Percentiles rank a stretch among this genome's conserved stretches.
phyloP scores from a whole-genome alignment of 1,140 invertebrate genomes.

The Neotoxoptera formosana region DNA sequence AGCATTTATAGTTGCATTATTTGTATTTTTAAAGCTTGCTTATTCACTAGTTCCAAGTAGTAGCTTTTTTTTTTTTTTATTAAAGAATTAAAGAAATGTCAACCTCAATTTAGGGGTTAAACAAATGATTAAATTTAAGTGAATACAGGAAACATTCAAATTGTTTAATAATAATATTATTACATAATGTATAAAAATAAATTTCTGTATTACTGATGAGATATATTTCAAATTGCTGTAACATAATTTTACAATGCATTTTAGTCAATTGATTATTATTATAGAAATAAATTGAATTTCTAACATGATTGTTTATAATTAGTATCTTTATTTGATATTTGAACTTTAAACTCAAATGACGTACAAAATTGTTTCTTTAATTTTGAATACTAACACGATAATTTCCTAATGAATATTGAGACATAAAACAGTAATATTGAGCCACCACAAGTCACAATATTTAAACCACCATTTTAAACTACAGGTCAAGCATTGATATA shows the following conservation, averaged over 20 bases:
- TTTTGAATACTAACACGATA: background rate
- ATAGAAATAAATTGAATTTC: background rate
- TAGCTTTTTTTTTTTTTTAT: too few species aligned
- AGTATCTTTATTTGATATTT: background rate
- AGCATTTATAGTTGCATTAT: background rate
- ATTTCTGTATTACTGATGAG: background rate
- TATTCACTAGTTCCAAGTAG: background rate
- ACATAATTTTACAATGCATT: background rate
- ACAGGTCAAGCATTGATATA: background rate
- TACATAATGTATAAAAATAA: background rate
- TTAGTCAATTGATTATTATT: background rate
- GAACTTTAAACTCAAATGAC: constrained; percentile 21
- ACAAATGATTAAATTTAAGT: background rate
- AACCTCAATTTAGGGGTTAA: background rate
- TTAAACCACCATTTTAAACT: background rate
- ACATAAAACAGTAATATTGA: background rate
- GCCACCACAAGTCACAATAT: background rate
- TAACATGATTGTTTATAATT: background rate
- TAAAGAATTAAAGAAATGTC: too few species aligned
- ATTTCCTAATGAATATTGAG: background rate
- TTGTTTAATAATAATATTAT: background rate
- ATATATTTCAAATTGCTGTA: background rate
- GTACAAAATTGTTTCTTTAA: background rate
- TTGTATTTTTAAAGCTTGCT: background rate
- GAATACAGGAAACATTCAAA: background rate